A percentile compares a stretch with the other conserved stretches of the same genome.
phyloP scores from a whole-genome alignment of 2,888 invertebrate species.

The Rhogogaster chlorosoma region DNA sequence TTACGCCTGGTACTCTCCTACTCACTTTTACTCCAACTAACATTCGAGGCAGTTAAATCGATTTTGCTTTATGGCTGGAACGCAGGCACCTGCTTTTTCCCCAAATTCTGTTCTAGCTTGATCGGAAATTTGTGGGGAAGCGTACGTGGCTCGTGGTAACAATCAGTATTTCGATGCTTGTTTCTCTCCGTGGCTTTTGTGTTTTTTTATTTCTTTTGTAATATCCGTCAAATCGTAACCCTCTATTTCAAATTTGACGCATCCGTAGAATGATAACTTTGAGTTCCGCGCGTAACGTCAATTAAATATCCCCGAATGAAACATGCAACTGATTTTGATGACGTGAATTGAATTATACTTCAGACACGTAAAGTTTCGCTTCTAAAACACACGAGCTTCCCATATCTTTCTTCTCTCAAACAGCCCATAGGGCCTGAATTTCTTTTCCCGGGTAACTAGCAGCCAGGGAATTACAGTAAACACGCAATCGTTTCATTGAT shows the following conservation, averaged over 20 bases:
- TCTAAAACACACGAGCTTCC: background rate
- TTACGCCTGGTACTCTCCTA: conserved; percentile 12
- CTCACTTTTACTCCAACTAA: background rate
- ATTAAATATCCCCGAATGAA: background rate
- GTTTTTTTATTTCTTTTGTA: background rate
- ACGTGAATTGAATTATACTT: background rate
- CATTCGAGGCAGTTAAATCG: conserved; percentile 7
- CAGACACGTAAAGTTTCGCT: background rate
- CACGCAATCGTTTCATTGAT: conserved; percentile 34
- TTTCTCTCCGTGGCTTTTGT: background rate
- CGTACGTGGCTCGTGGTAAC: background rate
- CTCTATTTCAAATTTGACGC: background rate
- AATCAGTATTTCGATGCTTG: background rate
- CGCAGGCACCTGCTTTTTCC: conserved; percentile 18
- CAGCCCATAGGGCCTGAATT: background rate
- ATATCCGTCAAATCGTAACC: background rate
- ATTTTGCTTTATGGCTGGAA: background rate
- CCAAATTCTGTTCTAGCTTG: background rate
- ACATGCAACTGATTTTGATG: background rate
- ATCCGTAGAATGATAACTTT: background rate
- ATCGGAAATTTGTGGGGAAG: background rate
- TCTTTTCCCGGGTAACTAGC: conserved; percentile 5
- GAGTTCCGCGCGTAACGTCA: background rate
- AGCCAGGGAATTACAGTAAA: conserved; percentile 10
- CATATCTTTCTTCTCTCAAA: conserved; percentile 5